phyloP scores from a whole-genome alignment of 2,888 invertebrate genomes.

The Andrena dorsata region DNA sequence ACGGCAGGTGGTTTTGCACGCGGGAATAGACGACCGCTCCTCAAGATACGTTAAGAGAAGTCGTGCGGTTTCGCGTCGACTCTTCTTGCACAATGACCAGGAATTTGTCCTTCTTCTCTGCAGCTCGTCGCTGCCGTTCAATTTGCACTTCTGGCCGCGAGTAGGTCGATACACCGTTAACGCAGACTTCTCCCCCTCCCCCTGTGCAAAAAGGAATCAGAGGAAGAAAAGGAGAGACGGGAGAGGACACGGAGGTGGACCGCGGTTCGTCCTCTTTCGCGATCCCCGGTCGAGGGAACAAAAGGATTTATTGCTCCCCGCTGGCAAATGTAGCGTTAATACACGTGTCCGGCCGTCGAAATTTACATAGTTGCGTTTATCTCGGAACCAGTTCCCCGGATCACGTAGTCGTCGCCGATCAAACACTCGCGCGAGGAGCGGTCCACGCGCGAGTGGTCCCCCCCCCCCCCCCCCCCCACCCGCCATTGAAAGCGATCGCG shows the following conservation, averaged over 20 bases:
- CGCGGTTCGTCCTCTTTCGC: constrained; percentile 70
- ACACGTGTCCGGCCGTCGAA: constrained; percentile 61
- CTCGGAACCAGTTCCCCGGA: constrained; percentile 59
- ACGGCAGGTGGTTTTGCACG: constrained; percentile 31
- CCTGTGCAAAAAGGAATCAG: constrained; percentile 73
- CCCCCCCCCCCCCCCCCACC: background rate
- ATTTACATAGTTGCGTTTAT: constrained; percentile 71
- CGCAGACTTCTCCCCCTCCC: constrained; percentile 60
- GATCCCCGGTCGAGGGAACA: constrained; percentile 65
- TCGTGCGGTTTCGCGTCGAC: background rate
- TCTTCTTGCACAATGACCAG: constrained; percentile 9
- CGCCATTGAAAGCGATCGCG: background rate
- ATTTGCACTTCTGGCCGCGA: constrained; percentile 72
- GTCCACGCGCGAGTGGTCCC: background rate
- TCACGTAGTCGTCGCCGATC: constrained; percentile 43
- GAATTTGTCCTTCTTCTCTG: constrained; percentile 22
- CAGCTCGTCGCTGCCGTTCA: constrained; percentile 33
- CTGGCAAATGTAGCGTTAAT: constrained; percentile 71
- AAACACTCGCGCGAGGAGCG: constrained; percentile 23
- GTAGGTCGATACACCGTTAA: constrained; percentile 82
- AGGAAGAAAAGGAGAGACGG: constrained; percentile 71
- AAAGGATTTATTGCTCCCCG: constrained; percentile 75
- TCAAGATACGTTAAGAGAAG: constrained; percentile 1
- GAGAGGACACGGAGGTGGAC: constrained; percentile 73
- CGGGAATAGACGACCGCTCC: constrained; percentile 1